Conservation (phyloP, 2,797 vertebrate genomes). For the Ciconia nigra region DNA sequence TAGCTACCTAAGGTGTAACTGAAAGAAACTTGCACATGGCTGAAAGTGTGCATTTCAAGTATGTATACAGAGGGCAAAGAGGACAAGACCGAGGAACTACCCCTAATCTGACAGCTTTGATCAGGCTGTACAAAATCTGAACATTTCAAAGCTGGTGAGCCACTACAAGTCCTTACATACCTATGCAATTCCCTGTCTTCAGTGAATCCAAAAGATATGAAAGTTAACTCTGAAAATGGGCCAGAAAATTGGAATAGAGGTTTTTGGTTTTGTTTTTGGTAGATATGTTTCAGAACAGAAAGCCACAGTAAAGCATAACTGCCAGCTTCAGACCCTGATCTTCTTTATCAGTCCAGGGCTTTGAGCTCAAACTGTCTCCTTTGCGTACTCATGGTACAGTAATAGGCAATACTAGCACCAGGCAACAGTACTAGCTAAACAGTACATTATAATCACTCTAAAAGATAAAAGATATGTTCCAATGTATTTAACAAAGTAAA, state of each 20-base stretch:
- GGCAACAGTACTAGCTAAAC: not conserved
- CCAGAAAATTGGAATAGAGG: not conserved
- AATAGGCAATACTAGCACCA: not conserved
- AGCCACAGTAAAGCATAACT: not conserved
- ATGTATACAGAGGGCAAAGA: not conserved
- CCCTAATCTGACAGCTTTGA: not conserved
- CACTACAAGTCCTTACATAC: not conserved
- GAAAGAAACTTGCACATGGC: not conserved
- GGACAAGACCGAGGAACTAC: not conserved
- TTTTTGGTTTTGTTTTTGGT: not conserved
- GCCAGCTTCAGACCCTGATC: not conserved
- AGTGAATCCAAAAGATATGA: not conserved
- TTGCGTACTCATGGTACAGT: not conserved
- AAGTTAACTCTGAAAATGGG: not conserved
- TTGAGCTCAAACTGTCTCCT: not conserved
- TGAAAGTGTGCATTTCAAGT: not conserved
- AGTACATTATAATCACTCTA: not conserved
- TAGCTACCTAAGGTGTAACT: not conserved
- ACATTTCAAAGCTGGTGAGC: not conserved
- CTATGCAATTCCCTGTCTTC: not conserved
- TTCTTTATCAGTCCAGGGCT: not conserved
- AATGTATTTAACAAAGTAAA: conserved; percentile 7
- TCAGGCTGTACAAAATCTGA: not conserved
- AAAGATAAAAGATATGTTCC: not conserved
- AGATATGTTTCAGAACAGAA: not conserved